Evolutionary conservation across 2,888 invertebrate species (phyloP).

Genomic region (Leucozona laternaria): DNA sequence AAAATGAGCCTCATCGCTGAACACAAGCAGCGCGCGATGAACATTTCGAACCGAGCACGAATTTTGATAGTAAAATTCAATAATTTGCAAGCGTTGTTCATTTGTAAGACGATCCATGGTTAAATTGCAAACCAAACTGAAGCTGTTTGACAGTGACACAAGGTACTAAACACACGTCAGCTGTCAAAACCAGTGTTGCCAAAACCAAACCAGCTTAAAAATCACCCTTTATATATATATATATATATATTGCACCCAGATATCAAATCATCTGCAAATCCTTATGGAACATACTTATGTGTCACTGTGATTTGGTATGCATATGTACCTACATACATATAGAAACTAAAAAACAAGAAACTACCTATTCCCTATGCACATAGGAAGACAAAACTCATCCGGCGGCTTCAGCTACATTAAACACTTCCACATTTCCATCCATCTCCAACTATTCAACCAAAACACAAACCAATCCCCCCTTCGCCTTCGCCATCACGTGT

Average conservation of each 20-base stretch:
- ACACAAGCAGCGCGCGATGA: too few species aligned
- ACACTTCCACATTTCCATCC: slow-evolving; percentile 58
- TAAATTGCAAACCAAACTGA: too few species aligned
- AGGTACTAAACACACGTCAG: too few species aligned
- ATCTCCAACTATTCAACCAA: slow-evolving; percentile 15
- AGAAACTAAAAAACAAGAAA: background rate
- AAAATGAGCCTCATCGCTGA: too few species aligned
- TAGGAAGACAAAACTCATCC: slow-evolving; percentile 31
- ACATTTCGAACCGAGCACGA: too few species aligned
- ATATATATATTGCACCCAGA: slow-evolving; percentile 7
- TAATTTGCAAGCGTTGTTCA: too few species aligned
- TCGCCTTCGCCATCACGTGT: background rate
- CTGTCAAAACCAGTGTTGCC: too few species aligned
- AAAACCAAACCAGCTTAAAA: too few species aligned
- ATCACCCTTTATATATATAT: too few species aligned
- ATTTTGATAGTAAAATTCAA: too few species aligned
- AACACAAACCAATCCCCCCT: slow-evolving; percentile 2
- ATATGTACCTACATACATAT: background rate
- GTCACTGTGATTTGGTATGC: slow-evolving; percentile 45
- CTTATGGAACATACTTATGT: slow-evolving; percentile 29
- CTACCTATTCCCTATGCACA: slow-evolving; percentile 10
- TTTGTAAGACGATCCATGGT: too few species aligned
- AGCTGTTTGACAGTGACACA: too few species aligned
- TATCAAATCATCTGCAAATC: slow-evolving; percentile 58
- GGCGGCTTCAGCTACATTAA: slow-evolving; percentile 65